A percentile compares a stretch with the other conserved stretches of the same genome.
Evolutionary conservation across 2,888 invertebrate genomes (phyloP).

Genomic region (Euphydryas editha): DNA sequence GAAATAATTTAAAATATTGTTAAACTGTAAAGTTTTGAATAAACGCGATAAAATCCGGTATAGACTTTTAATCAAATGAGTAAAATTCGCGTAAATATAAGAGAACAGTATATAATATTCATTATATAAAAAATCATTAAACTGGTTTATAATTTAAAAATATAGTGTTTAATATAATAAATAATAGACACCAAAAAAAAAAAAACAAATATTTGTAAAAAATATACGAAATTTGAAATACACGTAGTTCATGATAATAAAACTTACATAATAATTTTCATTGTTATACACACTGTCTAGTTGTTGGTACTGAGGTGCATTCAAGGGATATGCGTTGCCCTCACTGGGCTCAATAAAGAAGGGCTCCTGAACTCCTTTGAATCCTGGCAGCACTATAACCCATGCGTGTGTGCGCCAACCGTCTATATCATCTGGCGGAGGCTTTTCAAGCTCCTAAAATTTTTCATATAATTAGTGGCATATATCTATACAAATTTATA

Average conservation of each 20-base stretch:
- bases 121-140: too few relatives aligned
- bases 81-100: too few relatives aligned
- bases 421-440: slow-evolving; percentile 86
- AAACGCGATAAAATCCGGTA: too few relatives aligned
- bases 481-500: background rate
- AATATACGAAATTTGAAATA: too few relatives aligned
- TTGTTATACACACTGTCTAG: slow-evolving; percentile 95
- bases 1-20: too few relatives aligned
- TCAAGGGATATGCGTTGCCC: slow-evolving; percentile 85
- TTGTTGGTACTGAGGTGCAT: slow-evolving; percentile 86
- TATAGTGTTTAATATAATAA: too few relatives aligned
- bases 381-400: slow-evolving; percentile 87
- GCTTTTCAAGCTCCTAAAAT: slow-evolving; percentile 85
- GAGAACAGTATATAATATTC: too few relatives aligned
- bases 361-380: slow-evolving; percentile 83
- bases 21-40: too few relatives aligned
- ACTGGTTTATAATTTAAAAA: too few relatives aligned
- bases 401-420: slow-evolving; percentile 92
- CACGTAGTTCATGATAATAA: too few relatives aligned
- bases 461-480: background rate
- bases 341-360: slow-evolving; percentile 94
- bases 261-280: slow-evolving; percentile 90
- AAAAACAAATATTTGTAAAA: background rate
- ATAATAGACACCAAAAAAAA: too few relatives aligned
- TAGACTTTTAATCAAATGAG: too few relatives aligned